phyloP scores from a whole-genome alignment of 2,797 vertebrate species.

The Gymnodraco acuticeps region DNA sequence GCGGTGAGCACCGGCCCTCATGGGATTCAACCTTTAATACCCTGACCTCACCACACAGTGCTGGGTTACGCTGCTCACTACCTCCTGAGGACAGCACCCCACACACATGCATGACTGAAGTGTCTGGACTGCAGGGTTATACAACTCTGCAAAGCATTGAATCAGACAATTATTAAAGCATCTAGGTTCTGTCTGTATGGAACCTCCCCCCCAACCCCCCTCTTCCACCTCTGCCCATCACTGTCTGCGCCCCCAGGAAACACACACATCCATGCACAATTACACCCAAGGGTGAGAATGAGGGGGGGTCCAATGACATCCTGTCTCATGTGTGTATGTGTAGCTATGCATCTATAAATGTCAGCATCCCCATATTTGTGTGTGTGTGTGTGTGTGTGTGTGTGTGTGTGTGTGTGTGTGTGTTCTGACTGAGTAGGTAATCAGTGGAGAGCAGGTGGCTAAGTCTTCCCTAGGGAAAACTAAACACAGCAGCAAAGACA shows the following conservation, averaged over 20 bases:
- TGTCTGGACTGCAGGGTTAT: slow-evolving; percentile 55
- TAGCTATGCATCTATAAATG: slow-evolving; percentile 18
- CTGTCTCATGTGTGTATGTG: slow-evolving; percentile 19
- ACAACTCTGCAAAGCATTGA: slow-evolving; percentile 58
- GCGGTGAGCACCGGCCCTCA: slow-evolving; percentile 19
- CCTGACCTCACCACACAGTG: slow-evolving; percentile 6
- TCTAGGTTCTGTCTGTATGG: slow-evolving; percentile 57
- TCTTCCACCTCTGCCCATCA: slow-evolving; percentile 33
- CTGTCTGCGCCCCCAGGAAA: slow-evolving; percentile 67
- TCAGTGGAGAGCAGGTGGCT: slow-evolving; percentile 69
- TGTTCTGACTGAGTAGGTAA: slow-evolving; percentile 56
- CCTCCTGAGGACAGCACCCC: slow-evolving; percentile 31
- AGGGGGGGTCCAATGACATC: slow-evolving; percentile 30
- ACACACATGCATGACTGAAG: slow-evolving; percentile 59
- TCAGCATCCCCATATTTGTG: slow-evolving; percentile 22
- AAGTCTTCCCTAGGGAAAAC: slow-evolving; percentile 45
- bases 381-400: slow-evolving; percentile 3
- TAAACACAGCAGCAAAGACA: slow-evolving; percentile 29
- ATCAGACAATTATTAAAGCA: slow-evolving; percentile 72
- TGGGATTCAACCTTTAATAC: slow-evolving; percentile 8
- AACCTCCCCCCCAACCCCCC: slow-evolving; percentile 23
- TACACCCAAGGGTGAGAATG: slow-evolving; percentile 32
- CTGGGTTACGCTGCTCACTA: slow-evolving; percentile 15
- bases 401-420: slow-evolving; percentile 10
- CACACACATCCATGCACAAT: slow-evolving; percentile 57